A percentile compares a stretch with the other conserved stretches of the same genome.
Evolutionary conservation across 37 sponge, comb jelly and placozoan genomes (phyloP).

Genomic region (Ephydatia muelleri): DNA sequence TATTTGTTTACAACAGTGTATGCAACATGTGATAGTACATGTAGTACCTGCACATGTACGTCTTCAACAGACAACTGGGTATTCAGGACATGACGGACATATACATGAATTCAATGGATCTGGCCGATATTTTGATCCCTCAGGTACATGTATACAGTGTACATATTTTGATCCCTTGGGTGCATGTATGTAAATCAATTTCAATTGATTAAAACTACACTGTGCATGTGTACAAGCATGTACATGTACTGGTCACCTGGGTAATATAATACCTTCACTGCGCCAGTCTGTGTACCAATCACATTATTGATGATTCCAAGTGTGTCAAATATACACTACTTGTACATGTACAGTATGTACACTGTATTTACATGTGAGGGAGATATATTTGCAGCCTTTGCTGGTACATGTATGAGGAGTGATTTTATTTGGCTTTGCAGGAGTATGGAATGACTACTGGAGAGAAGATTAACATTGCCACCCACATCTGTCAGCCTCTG

Average conservation of each 20-base stretch:
- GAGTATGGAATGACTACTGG: conserved; percentile 92
- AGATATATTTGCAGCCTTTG: no score
- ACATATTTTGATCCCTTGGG: neutral
- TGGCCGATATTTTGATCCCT: conserved; percentile 94
- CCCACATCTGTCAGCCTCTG: conserved; percentile 71
- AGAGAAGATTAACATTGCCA: conserved; percentile 87
- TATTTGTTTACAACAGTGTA: neutral
- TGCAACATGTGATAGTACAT: neutral
- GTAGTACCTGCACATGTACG: neutral
- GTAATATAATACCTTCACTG: no score
- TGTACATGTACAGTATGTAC: no score
- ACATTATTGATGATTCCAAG: no score
- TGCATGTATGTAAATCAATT: no score
- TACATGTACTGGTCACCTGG: no score
- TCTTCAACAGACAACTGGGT: conserved; percentile 24
- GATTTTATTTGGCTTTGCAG: conserved; percentile 21
- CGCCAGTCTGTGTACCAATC: no score
- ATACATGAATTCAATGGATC: conserved; percentile 54
- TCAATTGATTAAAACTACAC: no score
- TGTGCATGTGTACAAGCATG: no score
- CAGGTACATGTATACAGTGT: conserved; percentile 77
- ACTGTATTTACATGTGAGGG: no score
- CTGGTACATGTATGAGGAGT: no score
- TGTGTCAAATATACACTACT: no score
- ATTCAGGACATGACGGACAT: conserved; percentile 50